Evolutionary conservation across 1,140 invertebrate species (phyloP).

Genomic region (Caenorhabditis tropicalis): DNA sequence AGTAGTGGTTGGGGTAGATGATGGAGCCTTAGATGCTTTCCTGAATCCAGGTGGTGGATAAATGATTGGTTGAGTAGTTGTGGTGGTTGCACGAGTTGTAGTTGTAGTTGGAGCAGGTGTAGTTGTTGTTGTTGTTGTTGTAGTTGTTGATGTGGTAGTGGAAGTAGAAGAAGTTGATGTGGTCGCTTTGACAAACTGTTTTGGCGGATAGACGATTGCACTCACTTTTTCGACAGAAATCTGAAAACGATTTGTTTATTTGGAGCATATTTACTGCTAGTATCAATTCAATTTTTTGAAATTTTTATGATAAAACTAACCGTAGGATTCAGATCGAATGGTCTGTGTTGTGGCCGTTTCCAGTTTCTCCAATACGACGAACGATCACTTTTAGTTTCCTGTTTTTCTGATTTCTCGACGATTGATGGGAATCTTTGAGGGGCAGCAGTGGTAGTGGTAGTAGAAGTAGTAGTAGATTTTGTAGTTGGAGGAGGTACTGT

Average conservation of each 20-base stretch:
- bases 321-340: constrained; percentile 12
- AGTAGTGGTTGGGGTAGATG: background rate
- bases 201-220: constrained; percentile 19
- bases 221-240: background rate
- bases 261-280: too few species aligned
- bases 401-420: background rate
- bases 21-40: background rate
- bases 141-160: background rate
- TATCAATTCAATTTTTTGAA: background rate
- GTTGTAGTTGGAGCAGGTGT: background rate
- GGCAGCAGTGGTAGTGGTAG: background rate
- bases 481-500: too few species aligned
- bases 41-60: constrained; percentile 3
- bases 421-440: background rate
- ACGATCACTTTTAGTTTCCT: background rate
- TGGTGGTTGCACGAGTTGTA: background rate
- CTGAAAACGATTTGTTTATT: background rate
- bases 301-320: background rate
- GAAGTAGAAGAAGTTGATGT: background rate
- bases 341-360: background rate
- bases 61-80: background rate
- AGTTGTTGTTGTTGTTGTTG: background rate
- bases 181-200: background rate
- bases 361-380: background rate
- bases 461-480: background rate